Evolutionary conservation across 2,797 vertebrate genomes (phyloP).

Genomic region (Falco columbarius): DNA sequence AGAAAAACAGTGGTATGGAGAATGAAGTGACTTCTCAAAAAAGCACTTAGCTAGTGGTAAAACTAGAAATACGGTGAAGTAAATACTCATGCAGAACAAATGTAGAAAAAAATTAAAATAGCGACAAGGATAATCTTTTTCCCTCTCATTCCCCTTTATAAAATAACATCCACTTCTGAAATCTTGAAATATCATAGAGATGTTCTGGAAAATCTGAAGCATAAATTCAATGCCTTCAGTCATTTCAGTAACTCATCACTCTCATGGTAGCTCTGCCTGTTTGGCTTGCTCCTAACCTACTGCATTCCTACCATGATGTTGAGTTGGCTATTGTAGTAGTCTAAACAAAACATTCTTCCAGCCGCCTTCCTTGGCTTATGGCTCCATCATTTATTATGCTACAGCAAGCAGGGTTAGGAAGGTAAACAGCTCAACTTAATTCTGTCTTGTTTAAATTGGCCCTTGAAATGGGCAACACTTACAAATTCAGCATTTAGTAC

Average conservation of each 20-base stretch:
- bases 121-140: background rate
- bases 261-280: background rate
- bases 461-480: background rate
- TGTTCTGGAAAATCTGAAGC: background rate
- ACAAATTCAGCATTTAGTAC: background rate
- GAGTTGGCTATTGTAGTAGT: constrained; percentile 51
- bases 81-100: background rate
- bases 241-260: background rate
- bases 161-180: background rate
- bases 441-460: constrained; percentile 44
- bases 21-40: background rate
- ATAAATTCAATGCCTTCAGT: background rate
- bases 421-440: constrained; percentile 44
- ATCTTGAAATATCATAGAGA: background rate
- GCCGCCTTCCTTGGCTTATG: constrained; percentile 34
- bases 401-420: background rate
- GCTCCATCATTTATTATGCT: constrained; percentile 38
- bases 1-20: background rate
- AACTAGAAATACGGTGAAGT: background rate
- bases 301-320: constrained; percentile 4
- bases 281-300: background rate
- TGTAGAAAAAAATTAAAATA: background rate
- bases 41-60: background rate
- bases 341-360: constrained; percentile 66
- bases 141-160: background rate